These are phyloP conservation scores for Onychomys arenicola DNA, from an alignment of 2,797 vertebrate genomes.

Conservation along the genomic window DNA sequence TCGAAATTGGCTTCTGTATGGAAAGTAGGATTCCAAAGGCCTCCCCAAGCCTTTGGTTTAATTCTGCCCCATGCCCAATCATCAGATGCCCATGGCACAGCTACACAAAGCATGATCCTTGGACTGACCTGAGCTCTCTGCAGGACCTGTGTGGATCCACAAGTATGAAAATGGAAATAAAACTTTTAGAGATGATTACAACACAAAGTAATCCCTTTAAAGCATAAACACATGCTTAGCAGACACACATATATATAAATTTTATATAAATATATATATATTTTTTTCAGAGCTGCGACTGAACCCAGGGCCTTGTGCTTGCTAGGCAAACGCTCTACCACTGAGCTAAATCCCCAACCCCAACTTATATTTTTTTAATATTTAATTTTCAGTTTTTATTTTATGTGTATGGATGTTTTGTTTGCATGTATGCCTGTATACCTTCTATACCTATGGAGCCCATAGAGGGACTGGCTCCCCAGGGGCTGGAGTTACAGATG, in stretches of 20 bases:
- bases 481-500: background rate
- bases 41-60: background rate
- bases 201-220: background rate
- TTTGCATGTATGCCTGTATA: fast-evolving
- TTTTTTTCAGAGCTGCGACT: no score
- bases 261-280: no score
- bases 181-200: background rate
- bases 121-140: background rate
- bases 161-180: background rate
- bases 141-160: background rate
- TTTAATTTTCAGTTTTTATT: background rate
- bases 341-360: no score
- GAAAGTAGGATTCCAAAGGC: background rate
- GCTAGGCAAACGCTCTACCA: no score
- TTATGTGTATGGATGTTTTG: background rate
- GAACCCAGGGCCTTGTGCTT: no score
- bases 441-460: background rate
- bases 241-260: no score
- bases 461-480: background rate
- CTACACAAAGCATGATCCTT: background rate
- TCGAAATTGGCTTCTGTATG: background rate
- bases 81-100: background rate
- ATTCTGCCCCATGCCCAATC: background rate
- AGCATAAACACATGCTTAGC: background rate
- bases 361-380: background rate